A percentile compares a stretch with the other conserved stretches of the same genome.
phyloP scores from a whole-genome alignment of 2,888 invertebrate species.

The Neoscelio sp. region DNA sequence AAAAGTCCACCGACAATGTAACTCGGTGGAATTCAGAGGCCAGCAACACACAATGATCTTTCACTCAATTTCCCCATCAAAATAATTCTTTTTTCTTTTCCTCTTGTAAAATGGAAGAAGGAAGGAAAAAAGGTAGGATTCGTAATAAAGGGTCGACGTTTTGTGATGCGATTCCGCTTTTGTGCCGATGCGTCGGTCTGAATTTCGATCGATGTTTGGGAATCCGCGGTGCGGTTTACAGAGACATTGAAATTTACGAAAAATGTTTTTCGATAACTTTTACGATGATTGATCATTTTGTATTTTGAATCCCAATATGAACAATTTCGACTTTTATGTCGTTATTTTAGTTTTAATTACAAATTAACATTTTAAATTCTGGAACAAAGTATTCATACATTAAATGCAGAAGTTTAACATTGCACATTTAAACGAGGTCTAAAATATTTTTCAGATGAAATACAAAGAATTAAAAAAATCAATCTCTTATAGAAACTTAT shows the following conservation, averaged over 20 bases:
- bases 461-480: no score
- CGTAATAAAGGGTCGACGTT: slow-evolving; percentile 46
- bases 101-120: slow-evolving; percentile 37
- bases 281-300: no score
- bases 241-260: slow-evolving; percentile 25
- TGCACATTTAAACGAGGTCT: no score
- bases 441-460: no score
- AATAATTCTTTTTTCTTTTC: slow-evolving; percentile 20
- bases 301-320: no score
- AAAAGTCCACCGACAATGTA: slow-evolving; percentile 57
- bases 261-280: no score
- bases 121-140: slow-evolving; percentile 54
- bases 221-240: slow-evolving; percentile 49
- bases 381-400: no score
- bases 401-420: no score
- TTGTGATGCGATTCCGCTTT: slow-evolving; percentile 59
- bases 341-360: no score
- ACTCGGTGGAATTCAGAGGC: slow-evolving; percentile 28
- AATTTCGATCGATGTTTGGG: slow-evolving; percentile 53
- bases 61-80: slow-evolving; percentile 61
- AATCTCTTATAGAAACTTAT: no score
- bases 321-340: no score
- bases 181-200: slow-evolving; percentile 52
- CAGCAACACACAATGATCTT: slow-evolving; percentile 64
- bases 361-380: no score